Evolutionary conservation across 2,113 vertebrate species (phyloP).

Genomic region (Tragelaphus buxtoni): DNA sequence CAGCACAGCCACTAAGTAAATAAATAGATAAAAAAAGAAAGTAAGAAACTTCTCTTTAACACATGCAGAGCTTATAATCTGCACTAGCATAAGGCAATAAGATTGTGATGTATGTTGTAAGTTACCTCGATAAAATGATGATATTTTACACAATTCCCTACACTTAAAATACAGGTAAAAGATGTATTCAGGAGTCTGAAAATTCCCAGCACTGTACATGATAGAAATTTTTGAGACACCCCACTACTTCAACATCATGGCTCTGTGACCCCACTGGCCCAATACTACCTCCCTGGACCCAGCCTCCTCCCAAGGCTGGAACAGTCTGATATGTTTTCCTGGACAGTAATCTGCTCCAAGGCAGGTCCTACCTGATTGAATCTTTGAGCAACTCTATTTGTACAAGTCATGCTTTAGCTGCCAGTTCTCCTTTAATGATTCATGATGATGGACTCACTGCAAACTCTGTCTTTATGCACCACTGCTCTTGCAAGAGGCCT

Average conservation of each 20-base stretch:
- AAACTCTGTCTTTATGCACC: background rate
- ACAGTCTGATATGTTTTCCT: accelerated
- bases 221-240: background rate
- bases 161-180: background rate
- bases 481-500: background rate
- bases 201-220: background rate
- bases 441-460: background rate
- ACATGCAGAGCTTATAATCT: background rate
- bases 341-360: background rate
- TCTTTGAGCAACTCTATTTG: background rate
- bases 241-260: background rate
- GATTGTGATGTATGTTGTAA: background rate
- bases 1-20: background rate
- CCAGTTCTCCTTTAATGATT: background rate
- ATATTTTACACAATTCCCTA: background rate
- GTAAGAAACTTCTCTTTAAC: background rate
- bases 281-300: background rate
- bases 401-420: accelerated
- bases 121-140: background rate
- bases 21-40: background rate
- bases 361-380: accelerated
- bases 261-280: background rate
- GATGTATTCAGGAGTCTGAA: background rate
- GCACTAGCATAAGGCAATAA: background rate
- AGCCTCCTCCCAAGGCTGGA: accelerated